Percentiles rank a stretch among this genome's conserved stretches.
phyloP scores from a whole-genome alignment of 2,888 invertebrate species.

The Campoletis raptor region DNA sequence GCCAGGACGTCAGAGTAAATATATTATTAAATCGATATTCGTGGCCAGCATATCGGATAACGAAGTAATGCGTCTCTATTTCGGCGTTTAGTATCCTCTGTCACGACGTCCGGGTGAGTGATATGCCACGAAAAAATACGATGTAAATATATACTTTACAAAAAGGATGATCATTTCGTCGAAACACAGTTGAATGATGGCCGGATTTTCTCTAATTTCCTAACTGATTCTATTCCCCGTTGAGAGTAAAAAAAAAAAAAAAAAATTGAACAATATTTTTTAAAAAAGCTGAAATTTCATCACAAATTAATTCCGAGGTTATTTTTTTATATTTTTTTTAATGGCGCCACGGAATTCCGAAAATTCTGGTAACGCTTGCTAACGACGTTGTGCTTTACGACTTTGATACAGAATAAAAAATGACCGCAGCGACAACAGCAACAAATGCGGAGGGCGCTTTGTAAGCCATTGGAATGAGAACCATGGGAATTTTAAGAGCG shows the following conservation, averaged over 20 bases:
- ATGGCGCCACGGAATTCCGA: background rate
- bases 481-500: constrained; percentile 25
- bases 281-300: background rate
- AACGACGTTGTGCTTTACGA: constrained; percentile 1
- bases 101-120: constrained; percentile 40
- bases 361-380: background rate
- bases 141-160: constrained; percentile 5
- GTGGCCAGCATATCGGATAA: constrained; percentile 64
- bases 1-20: constrained; percentile 66
- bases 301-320: background rate
- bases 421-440: background rate
- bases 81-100: constrained; percentile 47
- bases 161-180: background rate
- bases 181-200: background rate
- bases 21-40: constrained; percentile 72
- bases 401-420: background rate
- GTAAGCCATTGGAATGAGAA: constrained; percentile 6
- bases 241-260: background rate
- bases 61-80: constrained; percentile 60
- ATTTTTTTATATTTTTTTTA: background rate
- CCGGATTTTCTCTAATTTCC: background rate
- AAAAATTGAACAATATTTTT: background rate
- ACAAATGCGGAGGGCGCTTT: background rate
- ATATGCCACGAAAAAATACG: constrained; percentile 33
- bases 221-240: background rate